A percentile compares a stretch with the other conserved stretches of the same genome.
Evolutionary conservation across 2,113 vertebrate genomes (phyloP).

Genomic region (Reinhardtius hippoglossoides): DNA sequence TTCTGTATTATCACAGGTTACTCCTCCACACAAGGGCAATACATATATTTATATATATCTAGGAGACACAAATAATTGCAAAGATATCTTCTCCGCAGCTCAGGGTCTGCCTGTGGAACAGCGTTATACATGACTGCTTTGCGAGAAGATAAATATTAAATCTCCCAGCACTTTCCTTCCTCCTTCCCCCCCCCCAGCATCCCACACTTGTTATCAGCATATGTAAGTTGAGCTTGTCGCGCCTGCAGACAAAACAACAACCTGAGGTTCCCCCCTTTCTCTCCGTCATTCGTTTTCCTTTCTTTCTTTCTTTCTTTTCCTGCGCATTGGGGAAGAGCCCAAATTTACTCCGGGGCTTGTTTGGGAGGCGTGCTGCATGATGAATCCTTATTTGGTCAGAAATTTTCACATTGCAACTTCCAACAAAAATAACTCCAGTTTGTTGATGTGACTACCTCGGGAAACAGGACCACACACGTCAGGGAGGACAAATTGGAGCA

Average conservation of each 20-base stretch:
- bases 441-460: slow-evolving; percentile 78
- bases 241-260: slow-evolving; percentile 52
- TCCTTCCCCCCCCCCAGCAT: neutral
- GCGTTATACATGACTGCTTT: slow-evolving; percentile 23
- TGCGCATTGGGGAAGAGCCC: slow-evolving; percentile 38
- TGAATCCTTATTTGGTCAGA: slow-evolving; percentile 84
- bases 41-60: neutral
- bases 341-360: slow-evolving; percentile 29
- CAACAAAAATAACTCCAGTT: slow-evolving; percentile 80
- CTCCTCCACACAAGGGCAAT: slow-evolving; percentile 2
- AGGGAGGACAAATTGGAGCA: slow-evolving; percentile 58
- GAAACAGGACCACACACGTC: slow-evolving; percentile 81
- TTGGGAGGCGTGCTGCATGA: slow-evolving; percentile 47
- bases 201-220: slow-evolving; percentile 62
- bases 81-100: slow-evolving; percentile 28
- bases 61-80: neutral
- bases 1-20: slow-evolving; percentile 3
- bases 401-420: slow-evolving; percentile 70
- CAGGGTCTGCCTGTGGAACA: neutral
- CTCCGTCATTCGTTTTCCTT: slow-evolving; percentile 34
- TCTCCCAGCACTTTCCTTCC: slow-evolving; percentile 30
- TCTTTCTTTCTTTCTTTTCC: neutral
- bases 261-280: slow-evolving; percentile 32
- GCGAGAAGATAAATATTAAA: slow-evolving; percentile 32
- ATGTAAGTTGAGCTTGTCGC: slow-evolving; percentile 32